A percentile compares a stretch with the other conserved stretches of the same genome.
phyloP scores from a whole-genome alignment of 2,113 vertebrate species.

The Donacobius atricapilla region DNA sequence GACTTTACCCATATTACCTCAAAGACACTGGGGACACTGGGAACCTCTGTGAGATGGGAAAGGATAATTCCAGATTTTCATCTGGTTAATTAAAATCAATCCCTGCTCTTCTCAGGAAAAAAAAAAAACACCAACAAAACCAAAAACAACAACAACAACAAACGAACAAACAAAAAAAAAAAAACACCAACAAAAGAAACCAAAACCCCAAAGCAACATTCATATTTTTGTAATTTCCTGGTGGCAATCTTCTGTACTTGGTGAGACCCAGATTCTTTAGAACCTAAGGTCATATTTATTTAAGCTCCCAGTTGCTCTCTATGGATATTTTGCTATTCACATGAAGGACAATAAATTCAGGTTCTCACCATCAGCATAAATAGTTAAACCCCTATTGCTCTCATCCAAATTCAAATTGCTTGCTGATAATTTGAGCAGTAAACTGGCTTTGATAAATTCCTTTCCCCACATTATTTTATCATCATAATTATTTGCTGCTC shows the following conservation, averaged over 20 bases:
- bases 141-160: too few species aligned
- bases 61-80: neutral
- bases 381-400: neutral
- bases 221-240: neutral
- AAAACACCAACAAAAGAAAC: neutral
- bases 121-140: neutral
- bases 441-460: slow-evolving; percentile 29
- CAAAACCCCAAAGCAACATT: neutral
- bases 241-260: neutral
- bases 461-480: slow-evolving; percentile 8
- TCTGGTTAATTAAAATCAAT: neutral
- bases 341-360: neutral
- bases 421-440: neutral
- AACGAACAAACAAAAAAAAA: neutral
- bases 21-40: rapidly evolving
- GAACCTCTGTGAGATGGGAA: neutral
- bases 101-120: neutral
- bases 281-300: neutral
- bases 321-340: neutral
- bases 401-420: neutral
- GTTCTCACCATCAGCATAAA: neutral
- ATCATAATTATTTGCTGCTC: slow-evolving; percentile 31
- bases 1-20: neutral
- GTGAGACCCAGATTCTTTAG: neutral
- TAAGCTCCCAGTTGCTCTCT: neutral